Conservation (phyloP, 2,113 vertebrate species). For the Gnathonemus echidnorhynchus region DNA sequence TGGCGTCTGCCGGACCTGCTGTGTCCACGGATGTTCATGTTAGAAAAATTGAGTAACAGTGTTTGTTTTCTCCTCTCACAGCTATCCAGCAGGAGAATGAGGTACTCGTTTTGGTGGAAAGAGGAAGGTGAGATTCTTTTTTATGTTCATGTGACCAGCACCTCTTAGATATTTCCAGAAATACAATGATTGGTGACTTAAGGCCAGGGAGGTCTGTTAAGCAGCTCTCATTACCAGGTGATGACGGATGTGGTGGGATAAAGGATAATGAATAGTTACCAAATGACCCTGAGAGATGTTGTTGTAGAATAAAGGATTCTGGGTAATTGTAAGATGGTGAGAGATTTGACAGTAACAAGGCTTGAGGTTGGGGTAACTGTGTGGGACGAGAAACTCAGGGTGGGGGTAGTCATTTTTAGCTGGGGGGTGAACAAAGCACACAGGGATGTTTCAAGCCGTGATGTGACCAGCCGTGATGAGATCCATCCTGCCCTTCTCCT, state of each 20-base stretch:
- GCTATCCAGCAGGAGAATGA: conserved; percentile 80
- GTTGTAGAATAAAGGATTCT: background rate
- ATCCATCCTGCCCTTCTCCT: background rate
- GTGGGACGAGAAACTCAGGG: background rate
- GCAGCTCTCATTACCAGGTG: background rate
- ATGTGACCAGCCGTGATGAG: background rate
- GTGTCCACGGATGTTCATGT: background rate
- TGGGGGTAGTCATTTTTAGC: background rate
- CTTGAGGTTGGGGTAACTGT: background rate
- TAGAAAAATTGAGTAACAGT: background rate
- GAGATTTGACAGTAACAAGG: background rate
- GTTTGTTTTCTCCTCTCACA: conserved; percentile 37
- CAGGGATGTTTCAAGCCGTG: background rate
- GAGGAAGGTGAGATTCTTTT: conserved; percentile 65
- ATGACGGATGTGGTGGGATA: background rate
- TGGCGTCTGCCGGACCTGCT: background rate
- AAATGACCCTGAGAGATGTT: background rate
- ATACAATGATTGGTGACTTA: background rate
- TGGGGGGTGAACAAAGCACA: background rate
- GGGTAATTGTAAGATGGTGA: background rate
- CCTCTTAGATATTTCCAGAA: background rate
- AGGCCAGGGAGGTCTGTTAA: background rate
- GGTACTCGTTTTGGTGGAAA: conserved; percentile 86
- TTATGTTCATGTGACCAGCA: background rate
- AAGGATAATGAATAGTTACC: background rate